phyloP scores from a whole-genome alignment of 1,140 invertebrate species.

The Palaemon carinicauda region DNA sequence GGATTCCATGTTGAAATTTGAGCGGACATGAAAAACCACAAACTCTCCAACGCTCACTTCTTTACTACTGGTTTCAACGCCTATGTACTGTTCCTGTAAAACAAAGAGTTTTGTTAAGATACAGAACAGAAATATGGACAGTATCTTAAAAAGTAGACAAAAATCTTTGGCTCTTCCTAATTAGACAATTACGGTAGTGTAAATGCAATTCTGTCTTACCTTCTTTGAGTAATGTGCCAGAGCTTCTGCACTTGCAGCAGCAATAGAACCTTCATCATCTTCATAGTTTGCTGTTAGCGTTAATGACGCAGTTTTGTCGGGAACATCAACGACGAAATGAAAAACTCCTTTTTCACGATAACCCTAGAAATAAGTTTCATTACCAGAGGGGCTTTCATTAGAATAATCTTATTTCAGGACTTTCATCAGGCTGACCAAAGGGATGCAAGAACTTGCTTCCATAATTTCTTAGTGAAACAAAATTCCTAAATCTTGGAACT shows the following conservation, averaged over 20 bases:
- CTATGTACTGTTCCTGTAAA: constrained; percentile 62
- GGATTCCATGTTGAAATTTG: constrained; percentile 65
- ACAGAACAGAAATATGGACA: neutral
- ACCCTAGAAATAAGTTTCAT: constrained; percentile 23
- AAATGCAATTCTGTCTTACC: constrained; percentile 6
- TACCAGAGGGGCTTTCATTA: neutral
- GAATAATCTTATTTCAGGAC: too few relatives aligned
- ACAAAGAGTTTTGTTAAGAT: neutral
- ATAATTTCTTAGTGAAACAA: too few relatives aligned
- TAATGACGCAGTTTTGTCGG: constrained; percentile 61
- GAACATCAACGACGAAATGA: constrained; percentile 63
- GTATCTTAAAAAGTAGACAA: too few relatives aligned
- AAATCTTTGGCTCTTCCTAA: too few relatives aligned
- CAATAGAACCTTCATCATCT: constrained; percentile 61
- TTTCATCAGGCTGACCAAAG: neutral
- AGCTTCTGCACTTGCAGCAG: constrained; percentile 61
- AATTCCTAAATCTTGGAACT: too few relatives aligned
- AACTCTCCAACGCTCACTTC: constrained; percentile 65
- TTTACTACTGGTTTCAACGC: constrained; percentile 63
- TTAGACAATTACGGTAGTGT: too few relatives aligned
- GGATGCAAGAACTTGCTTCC: neutral
- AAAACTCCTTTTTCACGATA: constrained; percentile 62
- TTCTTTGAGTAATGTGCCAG: constrained; percentile 58
- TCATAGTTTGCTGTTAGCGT: constrained; percentile 63
- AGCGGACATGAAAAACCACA: constrained; percentile 67